phyloP scores from a whole-genome alignment of 1,140 invertebrate genomes.

The Diprion similis region DNA sequence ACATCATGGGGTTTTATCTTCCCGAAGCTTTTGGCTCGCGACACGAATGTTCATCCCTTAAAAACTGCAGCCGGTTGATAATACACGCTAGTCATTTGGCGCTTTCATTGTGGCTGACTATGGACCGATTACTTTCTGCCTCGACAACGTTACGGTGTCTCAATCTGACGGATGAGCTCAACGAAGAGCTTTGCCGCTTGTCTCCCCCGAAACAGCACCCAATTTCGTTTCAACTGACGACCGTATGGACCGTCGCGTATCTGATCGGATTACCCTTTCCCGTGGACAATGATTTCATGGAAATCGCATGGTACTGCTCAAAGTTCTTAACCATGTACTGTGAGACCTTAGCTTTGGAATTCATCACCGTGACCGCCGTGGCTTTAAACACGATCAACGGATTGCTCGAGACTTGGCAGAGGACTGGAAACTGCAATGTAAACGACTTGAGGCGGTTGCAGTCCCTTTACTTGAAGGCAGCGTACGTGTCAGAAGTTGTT shows the following conservation, averaged over 20 bases:
- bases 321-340: neutral
- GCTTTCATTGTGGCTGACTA: neutral
- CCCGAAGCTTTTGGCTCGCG: neutral
- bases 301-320: neutral
- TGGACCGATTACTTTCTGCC: neutral
- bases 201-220: neutral
- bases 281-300: neutral
- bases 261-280: neutral
- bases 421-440: neutral
- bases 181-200: neutral
- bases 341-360: neutral
- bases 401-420: neutral
- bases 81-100: neutral
- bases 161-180: neutral
- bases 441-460: neutral
- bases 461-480: conserved; percentile 4
- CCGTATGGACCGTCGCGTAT: neutral
- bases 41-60: neutral
- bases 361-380: neutral
- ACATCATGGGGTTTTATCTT: neutral
- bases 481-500: neutral
- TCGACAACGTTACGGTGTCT: neutral
- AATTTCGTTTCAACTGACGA: neutral
- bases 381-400: neutral
- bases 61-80: neutral